Conservation (phyloP, 2,113 vertebrate genomes). For the Hemiscyllium ocellatum region DNA sequence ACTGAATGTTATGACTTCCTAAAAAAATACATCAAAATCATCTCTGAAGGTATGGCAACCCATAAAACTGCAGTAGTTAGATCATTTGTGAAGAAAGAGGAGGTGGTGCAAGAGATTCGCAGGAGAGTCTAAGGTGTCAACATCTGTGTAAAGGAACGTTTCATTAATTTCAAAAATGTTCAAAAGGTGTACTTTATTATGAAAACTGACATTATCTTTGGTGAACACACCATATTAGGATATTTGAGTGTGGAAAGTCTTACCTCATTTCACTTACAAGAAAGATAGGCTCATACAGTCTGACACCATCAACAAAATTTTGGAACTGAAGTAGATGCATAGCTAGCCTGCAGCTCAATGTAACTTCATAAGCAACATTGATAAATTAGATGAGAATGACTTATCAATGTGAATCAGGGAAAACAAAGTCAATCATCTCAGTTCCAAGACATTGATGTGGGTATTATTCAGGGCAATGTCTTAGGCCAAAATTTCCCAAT, state of each 20-base stretch:
- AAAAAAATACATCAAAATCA: background rate
- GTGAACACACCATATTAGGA: background rate
- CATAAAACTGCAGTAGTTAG: background rate
- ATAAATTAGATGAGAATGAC: no score
- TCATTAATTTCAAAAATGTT: background rate
- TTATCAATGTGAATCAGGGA: no score
- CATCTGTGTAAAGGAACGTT: background rate
- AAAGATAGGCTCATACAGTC: background rate
- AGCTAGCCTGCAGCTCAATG: background rate
- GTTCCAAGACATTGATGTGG: no score
- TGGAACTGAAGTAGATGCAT: background rate
- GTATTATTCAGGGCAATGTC: no score
- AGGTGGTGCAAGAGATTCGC: background rate
- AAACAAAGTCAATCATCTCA: no score
- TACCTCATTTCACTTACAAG: background rate
- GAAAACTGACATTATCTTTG: background rate
- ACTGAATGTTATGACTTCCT: background rate
- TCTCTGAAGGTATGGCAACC: background rate
- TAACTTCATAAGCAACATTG: background rate
- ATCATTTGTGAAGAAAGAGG: background rate
- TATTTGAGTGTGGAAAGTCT: background rate
- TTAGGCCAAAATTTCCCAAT: no score
- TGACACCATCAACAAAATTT: background rate
- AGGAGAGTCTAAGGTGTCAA: background rate
- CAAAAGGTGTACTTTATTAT: background rate